These are phyloP conservation scores for Oryzias curvinotus DNA, from an alignment of 2,113 vertebrate genomes.

Conservation along the genomic window DNA sequence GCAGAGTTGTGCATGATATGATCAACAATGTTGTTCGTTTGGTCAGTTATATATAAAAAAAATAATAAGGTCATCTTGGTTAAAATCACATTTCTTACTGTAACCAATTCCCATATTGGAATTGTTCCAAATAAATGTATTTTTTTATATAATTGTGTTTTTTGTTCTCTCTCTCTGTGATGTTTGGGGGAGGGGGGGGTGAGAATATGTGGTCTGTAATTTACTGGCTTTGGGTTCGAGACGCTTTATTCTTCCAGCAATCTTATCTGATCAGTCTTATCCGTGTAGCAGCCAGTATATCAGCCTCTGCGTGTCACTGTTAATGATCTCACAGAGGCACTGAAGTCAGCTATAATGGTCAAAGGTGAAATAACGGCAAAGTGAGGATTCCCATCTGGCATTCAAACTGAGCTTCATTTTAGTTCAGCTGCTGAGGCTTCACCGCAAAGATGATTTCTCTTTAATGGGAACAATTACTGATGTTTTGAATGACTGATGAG, in stretches of 20 bases:
- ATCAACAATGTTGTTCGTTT: conserved; percentile 56
- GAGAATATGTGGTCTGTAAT: neutral
- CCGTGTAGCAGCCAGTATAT: conserved; percentile 31
- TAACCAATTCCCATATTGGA: conserved; percentile 73
- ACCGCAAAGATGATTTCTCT: conserved; percentile 33
- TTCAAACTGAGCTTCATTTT: conserved; percentile 43
- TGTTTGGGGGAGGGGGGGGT: neutral
- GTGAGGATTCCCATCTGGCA: conserved; percentile 57
- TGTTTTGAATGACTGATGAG: conserved; percentile 20
- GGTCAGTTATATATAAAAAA: conserved; percentile 30
- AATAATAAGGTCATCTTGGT: conserved; percentile 36
- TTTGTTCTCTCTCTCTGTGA: neutral
- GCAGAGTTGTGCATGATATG: conserved; percentile 71
- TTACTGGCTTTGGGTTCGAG: neutral
- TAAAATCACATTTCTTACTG: conserved; percentile 73
- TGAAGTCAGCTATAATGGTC: conserved; percentile 55
- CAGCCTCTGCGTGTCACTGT: conserved; percentile 22
- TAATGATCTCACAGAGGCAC: conserved; percentile 54
- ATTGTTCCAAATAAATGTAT: conserved; percentile 81
- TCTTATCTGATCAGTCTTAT: conserved; percentile 32
- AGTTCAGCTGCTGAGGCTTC: conserved; percentile 37
- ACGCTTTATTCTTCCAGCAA: conserved; percentile 13
- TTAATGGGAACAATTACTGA: conserved; percentile 52
- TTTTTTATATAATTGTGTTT: conserved; percentile 68
- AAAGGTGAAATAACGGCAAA: conserved; percentile 57